A percentile compares a stretch with the other conserved stretches of the same genome.
Conservation (phyloP, 1,140 invertebrate species). For the Harpegnathos saltator region DNA sequence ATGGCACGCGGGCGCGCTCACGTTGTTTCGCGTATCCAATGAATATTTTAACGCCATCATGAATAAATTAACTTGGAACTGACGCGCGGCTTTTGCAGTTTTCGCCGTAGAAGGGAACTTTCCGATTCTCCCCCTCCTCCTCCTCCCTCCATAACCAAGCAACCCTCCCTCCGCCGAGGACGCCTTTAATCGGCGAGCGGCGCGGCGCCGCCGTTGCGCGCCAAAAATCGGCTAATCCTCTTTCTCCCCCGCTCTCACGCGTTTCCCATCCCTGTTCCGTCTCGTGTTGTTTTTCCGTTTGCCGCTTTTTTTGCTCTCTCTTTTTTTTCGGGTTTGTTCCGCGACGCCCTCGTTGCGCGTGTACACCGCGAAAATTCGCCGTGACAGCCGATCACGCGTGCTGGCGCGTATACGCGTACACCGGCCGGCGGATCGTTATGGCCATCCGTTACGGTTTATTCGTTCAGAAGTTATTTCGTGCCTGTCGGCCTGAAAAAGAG, state of each 20-base stretch:
- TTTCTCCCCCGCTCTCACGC: neutral
- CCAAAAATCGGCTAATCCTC: constrained; percentile 14
- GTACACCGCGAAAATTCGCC: constrained; percentile 44
- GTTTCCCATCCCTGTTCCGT: neutral
- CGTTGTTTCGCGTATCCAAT: constrained; percentile 62
- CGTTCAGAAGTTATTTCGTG: constrained; percentile 62
- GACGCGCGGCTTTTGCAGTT: neutral
- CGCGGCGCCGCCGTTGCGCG: neutral
- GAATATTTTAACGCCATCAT: constrained; percentile 72
- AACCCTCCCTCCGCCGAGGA: neutral
- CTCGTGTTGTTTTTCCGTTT: neutral
- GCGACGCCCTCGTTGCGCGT: constrained; percentile 16
- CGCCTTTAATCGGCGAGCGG: constrained; percentile 27
- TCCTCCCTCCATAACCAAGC: too few species aligned
- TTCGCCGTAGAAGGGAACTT: neutral
- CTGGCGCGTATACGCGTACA: constrained; percentile 21
- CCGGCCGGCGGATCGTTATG: constrained; percentile 42
- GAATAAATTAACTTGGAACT: constrained; percentile 70
- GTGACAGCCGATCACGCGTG: constrained; percentile 56
- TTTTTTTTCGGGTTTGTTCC: constrained; percentile 25
- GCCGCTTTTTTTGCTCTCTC: constrained; percentile 2
- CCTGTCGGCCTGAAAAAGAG: constrained; percentile 63
- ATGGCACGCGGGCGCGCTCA: neutral
- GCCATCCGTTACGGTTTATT: constrained; percentile 64
- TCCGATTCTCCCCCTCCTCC: neutral